Conservation (phyloP, 1,140 invertebrate species). For the Lamellibrachia luymesi region DNA sequence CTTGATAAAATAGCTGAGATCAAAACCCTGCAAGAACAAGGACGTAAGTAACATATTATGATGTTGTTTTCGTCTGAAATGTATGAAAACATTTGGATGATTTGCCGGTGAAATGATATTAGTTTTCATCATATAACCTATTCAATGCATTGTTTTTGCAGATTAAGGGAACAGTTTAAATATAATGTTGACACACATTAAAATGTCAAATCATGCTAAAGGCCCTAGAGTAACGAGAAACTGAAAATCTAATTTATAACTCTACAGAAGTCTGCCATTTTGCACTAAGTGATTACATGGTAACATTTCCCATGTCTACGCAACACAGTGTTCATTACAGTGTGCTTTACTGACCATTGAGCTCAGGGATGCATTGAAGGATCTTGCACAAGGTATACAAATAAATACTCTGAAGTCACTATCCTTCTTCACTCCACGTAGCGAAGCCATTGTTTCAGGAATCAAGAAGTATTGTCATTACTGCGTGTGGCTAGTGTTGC, state of each 20-base stretch:
- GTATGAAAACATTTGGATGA: neutral
- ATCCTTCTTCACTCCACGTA: no score
- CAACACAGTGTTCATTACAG: no score
- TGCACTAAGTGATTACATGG: no score
- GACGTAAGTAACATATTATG: conserved; percentile 47
- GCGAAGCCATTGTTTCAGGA: no score
- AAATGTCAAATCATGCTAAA: neutral
- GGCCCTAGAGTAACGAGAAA: neutral
- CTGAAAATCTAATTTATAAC: no score
- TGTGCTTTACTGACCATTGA: no score
- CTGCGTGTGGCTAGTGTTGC: neutral
- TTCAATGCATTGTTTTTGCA: neutral
- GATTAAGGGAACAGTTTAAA: neutral
- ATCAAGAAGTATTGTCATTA: no score
- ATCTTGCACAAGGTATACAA: no score
- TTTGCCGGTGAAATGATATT: neutral
- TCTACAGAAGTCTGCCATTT: no score
- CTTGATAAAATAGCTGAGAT: conserved; percentile 89
- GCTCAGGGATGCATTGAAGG: no score
- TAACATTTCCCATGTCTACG: no score
- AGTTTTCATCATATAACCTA: neutral
- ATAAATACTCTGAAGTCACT: no score
- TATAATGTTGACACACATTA: neutral
- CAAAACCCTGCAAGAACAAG: conserved; percentile 80
- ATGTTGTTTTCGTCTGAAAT: conserved; percentile 2